phyloP scores from a whole-genome alignment of 2,113 vertebrate species.

The Hydrochoerus hydrochaeris region DNA sequence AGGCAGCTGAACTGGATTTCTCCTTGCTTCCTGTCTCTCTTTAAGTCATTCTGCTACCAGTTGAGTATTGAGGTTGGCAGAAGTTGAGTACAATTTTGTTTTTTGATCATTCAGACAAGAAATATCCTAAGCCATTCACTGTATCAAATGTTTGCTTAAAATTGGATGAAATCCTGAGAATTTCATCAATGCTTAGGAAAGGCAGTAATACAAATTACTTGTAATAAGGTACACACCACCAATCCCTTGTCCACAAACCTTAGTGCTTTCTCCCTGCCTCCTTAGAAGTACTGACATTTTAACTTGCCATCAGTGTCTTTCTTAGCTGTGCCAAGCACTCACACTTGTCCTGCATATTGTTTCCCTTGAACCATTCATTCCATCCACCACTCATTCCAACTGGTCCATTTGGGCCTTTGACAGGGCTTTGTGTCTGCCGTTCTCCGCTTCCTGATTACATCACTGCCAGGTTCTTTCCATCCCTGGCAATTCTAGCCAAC shows the following conservation, averaged over 20 bases:
- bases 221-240: neutral
- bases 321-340: neutral
- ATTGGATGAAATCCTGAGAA: neutral
- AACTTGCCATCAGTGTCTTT: neutral
- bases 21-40: neutral
- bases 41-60: neutral
- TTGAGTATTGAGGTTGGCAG: neutral
- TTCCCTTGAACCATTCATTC: neutral
- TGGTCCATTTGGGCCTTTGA: neutral
- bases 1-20: neutral
- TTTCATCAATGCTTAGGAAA: slow-evolving; percentile 6
- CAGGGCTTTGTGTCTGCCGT: neutral
- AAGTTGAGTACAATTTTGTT: neutral
- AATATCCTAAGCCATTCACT: neutral
- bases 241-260: neutral
- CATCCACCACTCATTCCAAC: no score
- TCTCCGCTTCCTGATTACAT: neutral
- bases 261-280: neutral
- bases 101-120: neutral
- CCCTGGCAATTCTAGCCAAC: neutral
- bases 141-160: neutral
- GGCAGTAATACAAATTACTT: neutral
- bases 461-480: neutral
- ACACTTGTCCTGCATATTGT: neutral
- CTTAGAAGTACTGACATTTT: slow-evolving; percentile 1